Base-by-base conservation (phyloP, 2,797 vertebrate species). In the Hyperoplus lanceolatus region DNA sequence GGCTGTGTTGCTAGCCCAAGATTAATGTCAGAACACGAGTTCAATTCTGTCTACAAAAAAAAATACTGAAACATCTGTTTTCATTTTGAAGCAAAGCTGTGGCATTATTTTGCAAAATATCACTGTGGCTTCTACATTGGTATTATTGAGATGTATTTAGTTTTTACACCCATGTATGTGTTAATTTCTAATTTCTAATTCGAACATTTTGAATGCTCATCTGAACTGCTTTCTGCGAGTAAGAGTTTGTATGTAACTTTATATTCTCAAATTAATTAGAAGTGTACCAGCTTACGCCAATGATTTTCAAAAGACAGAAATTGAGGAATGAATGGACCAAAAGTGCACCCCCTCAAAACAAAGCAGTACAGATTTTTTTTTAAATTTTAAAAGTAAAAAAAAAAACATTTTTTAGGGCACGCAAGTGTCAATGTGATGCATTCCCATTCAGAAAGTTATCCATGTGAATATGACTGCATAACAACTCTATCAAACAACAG, bases 1-100 rank as follows among this genome's bases (percentile, higher is more conserved):
- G 21, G 56, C 50, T 51, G 41, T 63, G 73, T n/a, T 68, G 54
- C 16, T 45, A n/a, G 62, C 75, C 70, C 82, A 39, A 73, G 49
- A 80, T 81, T n/a, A 82, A 70, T 67, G 15, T 36, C 8, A 76
- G 41, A 70, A 66, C 15, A 48, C 45, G 55, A 60, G 48, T 78
- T 73, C 75, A 70, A 41, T 49, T 18, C 58, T 60, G 42, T 79
- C 36, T 8, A 39, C 11, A 66, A 65, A 58, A 29, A 29, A 73
- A 73, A 6, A 54, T 49, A 16, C 11, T 57, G 51, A 51, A 13
- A 7, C 6, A 55, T 67, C 13, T 11, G 14, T 36, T 79, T 75
- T 73, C 4, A 49, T 65, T 16, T 54, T 29, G 65, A 75, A 46
- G 18, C 16, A 18, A 43, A 38, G 38, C 16, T 49, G 11, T 14